These are phyloP conservation scores for Bungarus multicinctus DNA, from an alignment of 2,113 vertebrate genomes.

Conservation along the genomic window DNA sequence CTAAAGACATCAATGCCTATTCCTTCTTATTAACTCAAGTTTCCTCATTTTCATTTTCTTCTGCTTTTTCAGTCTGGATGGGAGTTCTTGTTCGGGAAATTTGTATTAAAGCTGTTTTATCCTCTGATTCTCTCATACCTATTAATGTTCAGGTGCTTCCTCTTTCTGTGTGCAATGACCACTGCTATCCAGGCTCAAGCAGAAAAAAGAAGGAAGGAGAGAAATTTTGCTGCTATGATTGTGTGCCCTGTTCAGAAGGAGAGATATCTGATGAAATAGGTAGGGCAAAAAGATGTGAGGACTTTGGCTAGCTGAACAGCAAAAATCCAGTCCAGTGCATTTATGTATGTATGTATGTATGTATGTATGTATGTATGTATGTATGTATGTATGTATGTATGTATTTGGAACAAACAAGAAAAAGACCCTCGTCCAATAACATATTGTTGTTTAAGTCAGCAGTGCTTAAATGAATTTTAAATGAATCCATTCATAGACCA, in stretches of 20 bases:
- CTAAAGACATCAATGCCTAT: not conserved
- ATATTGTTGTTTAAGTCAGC: no score
- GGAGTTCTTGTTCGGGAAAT: not conserved
- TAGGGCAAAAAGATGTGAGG: not conserved
- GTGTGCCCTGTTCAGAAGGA: not conserved
- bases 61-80: not conserved
- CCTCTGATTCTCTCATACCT: no score
- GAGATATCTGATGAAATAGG: no score
- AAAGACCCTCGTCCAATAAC: no score
- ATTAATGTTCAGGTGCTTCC: not conserved
- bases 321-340: not conserved
- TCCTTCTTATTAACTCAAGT: not conserved
- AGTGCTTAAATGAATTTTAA: no score
- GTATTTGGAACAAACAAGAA: not conserved
- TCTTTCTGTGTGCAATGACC: not conserved
- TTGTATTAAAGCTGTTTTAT: not conserved
- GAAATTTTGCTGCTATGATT: constrained; percentile 9
- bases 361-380: no score
- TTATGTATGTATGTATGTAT: no score
- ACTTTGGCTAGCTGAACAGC: not conserved
- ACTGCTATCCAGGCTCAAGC: not conserved
- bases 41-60: not conserved
- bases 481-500: no score
- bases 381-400: no score
- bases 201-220: not conserved